Evolutionary conservation across 2,113 vertebrate genomes (phyloP).

Genomic region (Picathartes gymnocephalus): DNA sequence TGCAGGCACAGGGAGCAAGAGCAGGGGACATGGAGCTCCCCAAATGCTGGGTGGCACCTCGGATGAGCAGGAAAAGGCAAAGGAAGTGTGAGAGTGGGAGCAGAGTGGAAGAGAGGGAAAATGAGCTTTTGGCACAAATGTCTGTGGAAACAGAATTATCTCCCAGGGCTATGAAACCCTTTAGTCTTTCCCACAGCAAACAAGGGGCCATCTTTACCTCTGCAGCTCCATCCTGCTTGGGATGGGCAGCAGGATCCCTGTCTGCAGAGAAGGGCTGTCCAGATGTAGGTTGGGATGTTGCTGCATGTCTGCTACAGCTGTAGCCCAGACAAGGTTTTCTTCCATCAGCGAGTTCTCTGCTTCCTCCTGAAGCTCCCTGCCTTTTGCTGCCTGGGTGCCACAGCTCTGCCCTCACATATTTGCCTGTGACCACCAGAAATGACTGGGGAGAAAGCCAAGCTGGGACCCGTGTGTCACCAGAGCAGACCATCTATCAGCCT

Average conservation of each 20-base stretch:
- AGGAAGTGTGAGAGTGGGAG: not conserved
- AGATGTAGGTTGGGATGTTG: not conserved
- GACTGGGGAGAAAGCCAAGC: not conserved
- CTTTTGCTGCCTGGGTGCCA: not conserved
- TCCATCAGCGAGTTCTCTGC: not conserved
- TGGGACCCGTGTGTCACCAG: not conserved
- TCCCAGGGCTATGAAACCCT: not conserved
- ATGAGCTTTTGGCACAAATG: not conserved
- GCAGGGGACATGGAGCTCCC: not conserved
- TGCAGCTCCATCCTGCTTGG: not conserved
- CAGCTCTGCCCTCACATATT: not conserved
- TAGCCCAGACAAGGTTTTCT: not conserved
- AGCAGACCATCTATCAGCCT: not conserved
- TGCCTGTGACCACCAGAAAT: not conserved
- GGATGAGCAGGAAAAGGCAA: not conserved
- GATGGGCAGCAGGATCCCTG: not conserved
- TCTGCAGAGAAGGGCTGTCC: not conserved
- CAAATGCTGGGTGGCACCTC: not conserved
- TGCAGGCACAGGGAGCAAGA: accelerated
- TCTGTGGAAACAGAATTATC: not conserved
- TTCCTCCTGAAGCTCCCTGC: not conserved
- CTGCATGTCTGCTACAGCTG: not conserved
- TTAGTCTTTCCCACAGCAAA: not conserved
- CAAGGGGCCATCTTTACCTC: not conserved
- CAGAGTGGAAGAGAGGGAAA: not conserved